These are phyloP conservation scores for Prunella fulvescens DNA, from an alignment of 2,113 vertebrate species.

Conservation along the genomic window DNA sequence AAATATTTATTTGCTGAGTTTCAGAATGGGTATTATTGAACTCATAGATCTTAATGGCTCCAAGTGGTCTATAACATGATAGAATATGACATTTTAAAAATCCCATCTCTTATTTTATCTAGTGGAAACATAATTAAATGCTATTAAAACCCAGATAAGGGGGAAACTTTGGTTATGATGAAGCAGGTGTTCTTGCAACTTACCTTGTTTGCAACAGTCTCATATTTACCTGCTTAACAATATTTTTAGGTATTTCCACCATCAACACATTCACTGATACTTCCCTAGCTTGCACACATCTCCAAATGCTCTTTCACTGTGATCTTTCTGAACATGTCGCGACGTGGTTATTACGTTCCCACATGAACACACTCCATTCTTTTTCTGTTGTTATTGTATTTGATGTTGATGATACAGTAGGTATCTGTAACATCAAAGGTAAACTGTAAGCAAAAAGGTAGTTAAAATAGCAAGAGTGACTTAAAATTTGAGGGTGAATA, in stretches of 20 bases:
- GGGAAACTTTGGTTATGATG: background rate
- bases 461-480: background rate
- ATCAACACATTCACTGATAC: background rate
- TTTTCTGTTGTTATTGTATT: background rate
- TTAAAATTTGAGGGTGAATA: background rate
- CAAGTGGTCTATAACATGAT: background rate
- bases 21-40: constrained; percentile 20
- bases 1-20: constrained; percentile 62
- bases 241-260: background rate
- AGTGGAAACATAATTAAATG: background rate
- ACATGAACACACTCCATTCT: background rate
- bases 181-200: background rate
- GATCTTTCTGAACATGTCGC: background rate
- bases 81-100: background rate
- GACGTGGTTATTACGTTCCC: background rate
- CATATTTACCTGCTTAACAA: background rate
- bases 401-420: background rate
- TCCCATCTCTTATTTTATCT: background rate
- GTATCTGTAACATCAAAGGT: background rate
- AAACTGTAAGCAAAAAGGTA: background rate
- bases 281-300: background rate
- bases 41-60: background rate
- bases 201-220: background rate
- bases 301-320: background rate
- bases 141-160: background rate